A percentile compares a stretch with the other conserved stretches of the same genome.
Evolutionary conservation across 2,888 invertebrate species (phyloP).

Genomic region (Anorthoa munda): DNA sequence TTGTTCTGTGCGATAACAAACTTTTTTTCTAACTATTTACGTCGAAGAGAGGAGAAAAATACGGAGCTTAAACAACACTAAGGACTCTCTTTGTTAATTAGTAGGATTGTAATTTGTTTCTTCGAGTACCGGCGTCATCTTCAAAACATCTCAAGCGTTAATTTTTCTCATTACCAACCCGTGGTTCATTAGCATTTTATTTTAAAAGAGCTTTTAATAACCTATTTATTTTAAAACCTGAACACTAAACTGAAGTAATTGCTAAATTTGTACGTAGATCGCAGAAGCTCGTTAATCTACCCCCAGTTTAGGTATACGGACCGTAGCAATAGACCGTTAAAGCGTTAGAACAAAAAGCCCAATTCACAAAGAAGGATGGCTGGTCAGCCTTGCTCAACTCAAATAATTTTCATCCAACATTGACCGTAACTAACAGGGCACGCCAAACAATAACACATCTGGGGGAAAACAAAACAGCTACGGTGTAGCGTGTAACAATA

Average conservation of each 20-base stretch:
- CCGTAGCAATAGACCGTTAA: conserved; percentile 13
- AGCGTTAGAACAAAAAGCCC: conserved; percentile 33
- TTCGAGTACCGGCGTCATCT: conserved; percentile 47
- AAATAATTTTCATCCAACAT: conserved; percentile 54
- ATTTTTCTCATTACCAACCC: conserved; percentile 57
- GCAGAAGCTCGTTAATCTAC: conserved; percentile 4
- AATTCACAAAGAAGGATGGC: conserved; percentile 24
- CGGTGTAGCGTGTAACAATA: conserved; percentile 68
- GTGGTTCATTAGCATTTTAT: conserved; percentile 55
- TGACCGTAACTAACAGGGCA: conserved; percentile 45
- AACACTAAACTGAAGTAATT: conserved; percentile 24
- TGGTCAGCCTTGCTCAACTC: conserved; percentile 14
- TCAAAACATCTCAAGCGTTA: conserved; percentile 55
- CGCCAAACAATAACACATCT: conserved; percentile 61
- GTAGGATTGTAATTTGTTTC: conserved; percentile 54
- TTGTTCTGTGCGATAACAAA: conserved; percentile 54
- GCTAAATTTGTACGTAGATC: conserved; percentile 15
- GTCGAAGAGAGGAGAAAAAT: conserved; percentile 51
- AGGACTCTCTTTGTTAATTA: conserved; percentile 56
- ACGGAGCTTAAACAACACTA: conserved; percentile 54
- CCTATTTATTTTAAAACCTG: conserved; percentile 30
- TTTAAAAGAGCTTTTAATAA: conserved; percentile 41
- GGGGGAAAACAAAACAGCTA: conserved; percentile 62
- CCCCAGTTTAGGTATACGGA: neutral
- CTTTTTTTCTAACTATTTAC: conserved; percentile 56